These are phyloP conservation scores for Eulemur macaco DNA, from an alignment of 2,113 vertebrate species.

Conservation along the genomic window DNA sequence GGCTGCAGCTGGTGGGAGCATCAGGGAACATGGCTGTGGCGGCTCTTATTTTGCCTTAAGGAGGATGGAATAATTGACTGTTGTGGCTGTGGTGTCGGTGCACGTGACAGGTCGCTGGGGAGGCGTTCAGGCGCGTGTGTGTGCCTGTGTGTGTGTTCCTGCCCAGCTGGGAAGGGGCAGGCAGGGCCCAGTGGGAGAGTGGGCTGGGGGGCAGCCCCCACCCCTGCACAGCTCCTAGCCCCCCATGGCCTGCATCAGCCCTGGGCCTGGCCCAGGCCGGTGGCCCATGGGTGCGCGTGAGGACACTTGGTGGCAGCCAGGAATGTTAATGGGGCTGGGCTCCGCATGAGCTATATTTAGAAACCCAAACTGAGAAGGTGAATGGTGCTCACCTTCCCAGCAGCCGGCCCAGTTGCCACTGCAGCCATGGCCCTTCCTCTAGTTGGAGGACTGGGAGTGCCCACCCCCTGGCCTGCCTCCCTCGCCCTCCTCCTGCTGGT, in stretches of 20 bases:
- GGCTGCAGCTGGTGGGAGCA: neutral
- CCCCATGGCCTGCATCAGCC: neutral
- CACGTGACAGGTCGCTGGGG: slow-evolving; percentile 55
- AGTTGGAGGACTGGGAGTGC: neutral
- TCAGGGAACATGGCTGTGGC: neutral
- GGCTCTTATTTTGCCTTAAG: slow-evolving; percentile 63
- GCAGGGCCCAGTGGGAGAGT: neutral
- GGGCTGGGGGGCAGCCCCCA: neutral
- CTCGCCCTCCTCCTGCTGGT: accelerated
- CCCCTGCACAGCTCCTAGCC: neutral
- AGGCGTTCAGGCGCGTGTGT: neutral
- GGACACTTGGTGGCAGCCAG: slow-evolving; percentile 56
- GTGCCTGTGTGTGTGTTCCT: neutral
- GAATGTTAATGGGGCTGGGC: slow-evolving; percentile 75
- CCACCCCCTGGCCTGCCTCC: neutral
- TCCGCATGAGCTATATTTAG: slow-evolving; percentile 79
- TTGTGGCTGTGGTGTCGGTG: slow-evolving; percentile 59
- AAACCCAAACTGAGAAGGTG: slow-evolving; percentile 79
- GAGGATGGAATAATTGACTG: slow-evolving; percentile 66
- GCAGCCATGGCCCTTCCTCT: neutral
- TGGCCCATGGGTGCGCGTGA: slow-evolving; percentile 49
- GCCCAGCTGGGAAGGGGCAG: neutral
- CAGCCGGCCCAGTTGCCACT: neutral
- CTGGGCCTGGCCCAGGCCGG: neutral
- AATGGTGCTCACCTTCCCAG: slow-evolving; percentile 76